Evolutionary conservation across 2,797 vertebrate species (phyloP).

Genomic region (Pseudochromis fuscus): DNA sequence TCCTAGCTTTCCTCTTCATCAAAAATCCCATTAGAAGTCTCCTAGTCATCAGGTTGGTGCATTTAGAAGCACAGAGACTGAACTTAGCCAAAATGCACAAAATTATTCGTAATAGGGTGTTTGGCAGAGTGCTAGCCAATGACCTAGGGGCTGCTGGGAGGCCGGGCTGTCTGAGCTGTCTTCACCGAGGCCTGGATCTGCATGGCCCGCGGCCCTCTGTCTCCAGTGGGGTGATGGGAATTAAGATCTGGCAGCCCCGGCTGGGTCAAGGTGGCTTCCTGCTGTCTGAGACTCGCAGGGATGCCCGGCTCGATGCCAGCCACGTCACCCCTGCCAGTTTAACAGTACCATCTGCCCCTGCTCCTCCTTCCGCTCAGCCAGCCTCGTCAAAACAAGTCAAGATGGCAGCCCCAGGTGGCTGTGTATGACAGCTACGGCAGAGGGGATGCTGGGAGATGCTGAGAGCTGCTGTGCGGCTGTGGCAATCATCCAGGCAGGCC

Average conservation of each 20-base stretch:
- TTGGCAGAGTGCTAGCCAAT: slow-evolving; percentile 46
- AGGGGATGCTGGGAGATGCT: slow-evolving; percentile 63
- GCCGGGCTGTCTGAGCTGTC: slow-evolving; percentile 50
- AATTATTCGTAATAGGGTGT: slow-evolving; percentile 42
- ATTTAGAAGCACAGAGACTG: slow-evolving; percentile 22
- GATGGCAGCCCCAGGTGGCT: slow-evolving; percentile 84
- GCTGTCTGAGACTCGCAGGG: slow-evolving; percentile 63
- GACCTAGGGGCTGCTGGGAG: slow-evolving; percentile 60
- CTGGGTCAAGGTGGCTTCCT: slow-evolving; percentile 76
- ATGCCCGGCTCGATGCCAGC: slow-evolving; percentile 71
- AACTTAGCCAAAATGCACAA: slow-evolving; percentile 30
- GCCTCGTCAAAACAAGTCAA: slow-evolving; percentile 84
- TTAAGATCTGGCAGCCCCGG: slow-evolving; percentile 65
- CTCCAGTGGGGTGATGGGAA: slow-evolving; percentile 65
- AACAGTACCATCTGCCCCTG: slow-evolving; percentile 82
- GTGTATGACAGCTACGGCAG: slow-evolving; percentile 70
- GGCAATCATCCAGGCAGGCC: slow-evolving; percentile 71
- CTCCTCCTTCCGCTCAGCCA: slow-evolving; percentile 69
- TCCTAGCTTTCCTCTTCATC: slow-evolving; percentile 11
- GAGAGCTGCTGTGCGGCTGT: slow-evolving; percentile 68
- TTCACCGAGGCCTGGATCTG: slow-evolving; percentile 39
- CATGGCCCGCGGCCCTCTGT: slow-evolving; percentile 39
- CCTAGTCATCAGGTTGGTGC: slow-evolving; percentile 18
- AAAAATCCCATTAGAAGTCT: slow-evolving; percentile 33
- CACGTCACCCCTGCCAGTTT: slow-evolving; percentile 73